Conservation (phyloP, 2,888 invertebrate genomes). For the Anaspis maculata region DNA sequence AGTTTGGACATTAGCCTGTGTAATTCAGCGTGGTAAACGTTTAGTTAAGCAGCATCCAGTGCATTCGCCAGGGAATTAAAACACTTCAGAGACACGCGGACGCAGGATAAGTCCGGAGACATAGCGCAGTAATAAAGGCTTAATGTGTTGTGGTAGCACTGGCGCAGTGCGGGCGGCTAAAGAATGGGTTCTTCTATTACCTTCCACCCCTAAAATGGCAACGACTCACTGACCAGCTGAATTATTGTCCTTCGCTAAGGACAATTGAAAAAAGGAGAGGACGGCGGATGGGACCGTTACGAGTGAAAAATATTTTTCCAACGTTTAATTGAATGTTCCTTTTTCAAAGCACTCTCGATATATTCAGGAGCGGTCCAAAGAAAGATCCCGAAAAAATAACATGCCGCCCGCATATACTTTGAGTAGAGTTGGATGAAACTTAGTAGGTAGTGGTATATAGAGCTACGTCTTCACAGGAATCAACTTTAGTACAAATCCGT, state of each 20-base stretch:
- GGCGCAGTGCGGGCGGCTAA: slow-evolving; percentile 25
- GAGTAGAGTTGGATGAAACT: too few species aligned
- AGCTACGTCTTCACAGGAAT: too few species aligned
- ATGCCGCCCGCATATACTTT: too few species aligned
- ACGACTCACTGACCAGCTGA: slow-evolving; percentile 25
- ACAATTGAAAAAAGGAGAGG: slow-evolving; percentile 23
- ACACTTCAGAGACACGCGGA: slow-evolving; percentile 24
- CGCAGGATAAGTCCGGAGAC: slow-evolving; percentile 23
- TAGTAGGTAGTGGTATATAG: too few species aligned
- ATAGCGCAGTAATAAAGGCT: slow-evolving; percentile 25
- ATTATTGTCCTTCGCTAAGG: slow-evolving; percentile 22
- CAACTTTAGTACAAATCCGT: too few species aligned
- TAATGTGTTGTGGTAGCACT: slow-evolving; percentile 25
- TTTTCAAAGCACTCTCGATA: too few species aligned
- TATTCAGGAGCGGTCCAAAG: too few species aligned
- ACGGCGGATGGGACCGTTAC: slow-evolving; percentile 9
- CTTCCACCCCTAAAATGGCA: slow-evolving; percentile 17
- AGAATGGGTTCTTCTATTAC: slow-evolving; percentile 22
- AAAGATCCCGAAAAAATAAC: too few species aligned
- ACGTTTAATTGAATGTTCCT: too few species aligned
- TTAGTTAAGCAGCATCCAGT: slow-evolving; percentile 21
- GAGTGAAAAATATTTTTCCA: slow-evolving; percentile 16
- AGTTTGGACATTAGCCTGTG: slow-evolving; percentile 6
- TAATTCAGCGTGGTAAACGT: slow-evolving; percentile 14
- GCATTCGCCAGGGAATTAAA: slow-evolving; percentile 24